Percentiles rank a stretch among this genome's conserved stretches.
Conservation (phyloP, 1,140 invertebrate species). For the Teleopsis dalmanni region DNA sequence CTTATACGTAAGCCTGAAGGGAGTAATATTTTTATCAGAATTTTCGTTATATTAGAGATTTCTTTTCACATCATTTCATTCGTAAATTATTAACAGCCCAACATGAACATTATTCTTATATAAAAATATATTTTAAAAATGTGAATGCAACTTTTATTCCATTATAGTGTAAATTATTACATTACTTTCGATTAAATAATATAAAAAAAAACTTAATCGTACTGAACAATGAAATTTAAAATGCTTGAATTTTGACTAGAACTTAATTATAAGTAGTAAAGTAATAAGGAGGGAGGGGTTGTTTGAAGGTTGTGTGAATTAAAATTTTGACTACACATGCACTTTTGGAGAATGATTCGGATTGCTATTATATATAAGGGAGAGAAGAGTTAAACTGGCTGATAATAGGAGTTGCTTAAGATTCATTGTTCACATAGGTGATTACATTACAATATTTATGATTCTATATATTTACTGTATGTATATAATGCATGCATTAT, state of each 20-base stretch:
- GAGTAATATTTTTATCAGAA: no score
- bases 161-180: conserved; percentile 8
- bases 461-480: conserved; percentile 8
- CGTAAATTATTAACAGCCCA: no score
- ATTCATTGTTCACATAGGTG: conserved; percentile 1
- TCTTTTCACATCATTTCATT: no score
- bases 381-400: no score
- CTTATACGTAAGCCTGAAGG: no score
- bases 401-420: background rate
- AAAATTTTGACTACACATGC: no score
- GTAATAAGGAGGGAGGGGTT: no score
- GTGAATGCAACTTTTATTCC: conserved; percentile 43
- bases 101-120: no score
- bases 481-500: conserved; percentile 44
- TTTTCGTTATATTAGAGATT: no score
- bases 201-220: conserved; percentile 26
- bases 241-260: conserved; percentile 42
- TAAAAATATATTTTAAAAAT: conserved; percentile 17
- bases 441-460: conserved; percentile 8
- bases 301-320: no score
- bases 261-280: conserved; percentile 21
- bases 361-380: no score
- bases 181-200: conserved; percentile 11
- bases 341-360: no score
- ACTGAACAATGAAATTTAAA: conserved; percentile 9